Conservation (phyloP, 2,113 vertebrate species). For the Crotalus horridus region DNA sequence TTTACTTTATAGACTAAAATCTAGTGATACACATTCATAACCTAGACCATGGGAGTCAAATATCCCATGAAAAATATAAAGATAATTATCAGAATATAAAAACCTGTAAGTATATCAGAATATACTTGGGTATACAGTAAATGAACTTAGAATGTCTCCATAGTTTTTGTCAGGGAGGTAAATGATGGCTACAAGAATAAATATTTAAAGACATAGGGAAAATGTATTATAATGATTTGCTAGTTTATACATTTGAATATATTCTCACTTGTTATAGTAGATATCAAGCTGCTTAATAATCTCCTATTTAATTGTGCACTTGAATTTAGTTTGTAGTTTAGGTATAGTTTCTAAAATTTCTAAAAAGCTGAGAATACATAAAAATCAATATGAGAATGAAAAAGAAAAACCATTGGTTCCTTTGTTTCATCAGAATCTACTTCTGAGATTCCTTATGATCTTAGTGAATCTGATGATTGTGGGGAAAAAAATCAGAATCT, state of each 20-base stretch:
- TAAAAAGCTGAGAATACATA: not conserved
- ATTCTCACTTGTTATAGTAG: not conserved
- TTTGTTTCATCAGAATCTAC: not conserved
- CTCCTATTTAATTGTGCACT: not conserved
- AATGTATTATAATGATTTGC: not conserved
- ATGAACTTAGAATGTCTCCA: not conserved
- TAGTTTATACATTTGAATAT: not conserved
- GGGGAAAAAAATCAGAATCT: not conserved
- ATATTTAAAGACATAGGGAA: not conserved
- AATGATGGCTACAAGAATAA: not conserved
- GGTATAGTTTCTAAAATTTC: not conserved
- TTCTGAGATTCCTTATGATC: not conserved
- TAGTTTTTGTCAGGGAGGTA: not conserved
- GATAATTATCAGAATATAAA: slow-evolving; percentile 62
- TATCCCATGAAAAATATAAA: slow-evolving; percentile 55
- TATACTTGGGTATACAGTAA: not conserved
- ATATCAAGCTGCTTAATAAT: not conserved
- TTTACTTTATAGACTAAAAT: slow-evolving; percentile 65
- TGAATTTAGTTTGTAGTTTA: not conserved
- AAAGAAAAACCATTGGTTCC: not conserved
- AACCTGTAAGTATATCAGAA: slow-evolving; percentile 51
- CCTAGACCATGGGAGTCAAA: slow-evolving; percentile 57
- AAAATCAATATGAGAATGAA: not conserved
- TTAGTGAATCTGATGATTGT: not conserved
- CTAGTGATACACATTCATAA: slow-evolving; percentile 57